phyloP scores from a whole-genome alignment of 1,140 invertebrate species.

The Brachystomella parvula region DNA sequence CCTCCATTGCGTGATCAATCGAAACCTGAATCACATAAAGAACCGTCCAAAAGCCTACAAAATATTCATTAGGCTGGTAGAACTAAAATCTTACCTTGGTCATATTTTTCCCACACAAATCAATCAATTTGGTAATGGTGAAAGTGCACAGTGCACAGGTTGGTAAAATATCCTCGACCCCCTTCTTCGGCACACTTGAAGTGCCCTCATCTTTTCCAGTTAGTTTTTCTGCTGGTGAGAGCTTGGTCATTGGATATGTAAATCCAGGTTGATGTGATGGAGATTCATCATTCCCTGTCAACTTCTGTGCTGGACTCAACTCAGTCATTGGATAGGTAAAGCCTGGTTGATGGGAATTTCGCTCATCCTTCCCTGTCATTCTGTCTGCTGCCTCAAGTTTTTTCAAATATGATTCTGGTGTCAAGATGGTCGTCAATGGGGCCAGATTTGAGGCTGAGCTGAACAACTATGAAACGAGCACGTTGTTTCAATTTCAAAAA shows the following conservation, averaged over 20 bases:
- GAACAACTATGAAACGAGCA: constrained; percentile 9
- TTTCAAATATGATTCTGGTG: neutral
- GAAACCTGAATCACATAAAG: constrained; percentile 49
- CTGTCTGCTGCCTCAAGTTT: constrained; percentile 21
- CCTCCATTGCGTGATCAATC: constrained; percentile 61
- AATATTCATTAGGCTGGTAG: neutral
- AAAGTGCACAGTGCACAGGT: constrained; percentile 71
- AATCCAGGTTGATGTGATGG: constrained; percentile 37
- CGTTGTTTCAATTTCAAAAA: neutral
- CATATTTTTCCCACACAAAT: constrained; percentile 58
- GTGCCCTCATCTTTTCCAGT: neutral
- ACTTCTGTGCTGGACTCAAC: constrained; percentile 12
- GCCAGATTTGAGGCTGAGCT: neutral
- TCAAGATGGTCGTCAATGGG: constrained; percentile 24
- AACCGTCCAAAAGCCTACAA: no score
- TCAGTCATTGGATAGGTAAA: constrained; percentile 8
- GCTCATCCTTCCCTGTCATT: constrained; percentile 37
- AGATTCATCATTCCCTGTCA: constrained; percentile 26
- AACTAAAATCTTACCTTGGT: constrained; percentile 56
- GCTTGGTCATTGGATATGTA: constrained; percentile 7
- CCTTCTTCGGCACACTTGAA: neutral
- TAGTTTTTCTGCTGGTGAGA: constrained; percentile 8
- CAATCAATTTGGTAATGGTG: constrained; percentile 53
- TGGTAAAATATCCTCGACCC: constrained; percentile 23
- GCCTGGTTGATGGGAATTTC: constrained; percentile 24